Evolutionary conservation across 2,113 vertebrate genomes (phyloP).

Genomic region (Equus przewalskii): DNA sequence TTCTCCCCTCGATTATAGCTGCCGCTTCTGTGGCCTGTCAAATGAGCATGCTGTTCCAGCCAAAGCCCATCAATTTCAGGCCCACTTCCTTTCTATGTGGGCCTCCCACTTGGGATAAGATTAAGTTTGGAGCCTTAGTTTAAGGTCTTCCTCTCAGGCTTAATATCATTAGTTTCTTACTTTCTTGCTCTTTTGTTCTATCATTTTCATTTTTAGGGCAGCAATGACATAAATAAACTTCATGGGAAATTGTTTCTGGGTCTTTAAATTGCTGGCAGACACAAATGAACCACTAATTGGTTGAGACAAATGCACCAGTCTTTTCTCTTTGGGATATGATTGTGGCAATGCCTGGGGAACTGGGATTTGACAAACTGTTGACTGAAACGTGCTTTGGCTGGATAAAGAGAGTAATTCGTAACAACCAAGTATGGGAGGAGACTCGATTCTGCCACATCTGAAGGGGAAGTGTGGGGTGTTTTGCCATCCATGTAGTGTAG

Average conservation of each 20-base stretch:
- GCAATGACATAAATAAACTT: slow-evolving; percentile 43
- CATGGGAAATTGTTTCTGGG: slow-evolving; percentile 56
- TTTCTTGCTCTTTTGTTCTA: slow-evolving; percentile 26
- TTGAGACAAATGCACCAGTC: not conserved
- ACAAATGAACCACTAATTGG: slow-evolving; percentile 54
- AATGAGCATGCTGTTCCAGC: slow-evolving; percentile 43
- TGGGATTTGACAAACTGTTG: slow-evolving; percentile 41
- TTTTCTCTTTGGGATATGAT: slow-evolving; percentile 48
- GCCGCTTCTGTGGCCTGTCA: slow-evolving; percentile 21
- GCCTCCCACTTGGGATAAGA: not conserved
- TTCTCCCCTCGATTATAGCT: not conserved
- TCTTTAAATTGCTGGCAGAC: slow-evolving; percentile 58
- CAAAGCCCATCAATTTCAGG: slow-evolving; percentile 28
- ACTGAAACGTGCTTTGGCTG: slow-evolving; percentile 42
- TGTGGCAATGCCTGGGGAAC: not conserved
- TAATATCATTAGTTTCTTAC: slow-evolving; percentile 23
- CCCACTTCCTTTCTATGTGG: not conserved
- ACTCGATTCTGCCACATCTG: not conserved
- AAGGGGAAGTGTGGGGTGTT: not conserved
- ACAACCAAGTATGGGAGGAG: not conserved
- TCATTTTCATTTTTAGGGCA: slow-evolving; percentile 31
- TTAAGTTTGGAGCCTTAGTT: not conserved
- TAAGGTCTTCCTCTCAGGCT: not conserved
- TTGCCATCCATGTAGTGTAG: not conserved
- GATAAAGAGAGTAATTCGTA: not conserved